phyloP scores from a whole-genome alignment of 2,113 vertebrate genomes.

The Hymenochirus boettgeri region DNA sequence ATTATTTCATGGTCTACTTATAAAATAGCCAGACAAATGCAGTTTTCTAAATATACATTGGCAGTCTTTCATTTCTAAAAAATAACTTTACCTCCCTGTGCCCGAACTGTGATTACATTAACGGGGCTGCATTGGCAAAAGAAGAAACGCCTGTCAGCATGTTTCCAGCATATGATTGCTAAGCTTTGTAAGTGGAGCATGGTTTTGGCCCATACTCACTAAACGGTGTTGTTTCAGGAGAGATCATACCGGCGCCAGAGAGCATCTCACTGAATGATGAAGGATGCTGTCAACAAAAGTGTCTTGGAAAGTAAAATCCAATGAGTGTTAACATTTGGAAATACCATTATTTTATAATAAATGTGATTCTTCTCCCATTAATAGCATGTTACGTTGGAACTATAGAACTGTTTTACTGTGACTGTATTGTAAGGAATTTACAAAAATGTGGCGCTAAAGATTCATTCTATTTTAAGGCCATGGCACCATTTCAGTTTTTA shows the following conservation, averaged over 20 bases:
- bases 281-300: neutral
- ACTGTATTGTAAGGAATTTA: too few species aligned
- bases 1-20: conserved; percentile 17
- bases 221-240: conserved; percentile 15
- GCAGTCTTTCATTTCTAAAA: conserved; percentile 33
- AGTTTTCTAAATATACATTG: conserved; percentile 20
- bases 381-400: too few species aligned
- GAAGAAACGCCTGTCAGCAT: conserved; percentile 25
- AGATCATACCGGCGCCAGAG: conserved; percentile 23
- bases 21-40: conserved; percentile 22
- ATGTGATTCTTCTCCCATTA: too few species aligned
- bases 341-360: too few species aligned
- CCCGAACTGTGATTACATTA: conserved; percentile 42
- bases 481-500: too few species aligned
- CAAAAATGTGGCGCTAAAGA: too few species aligned
- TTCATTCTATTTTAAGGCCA: too few species aligned
- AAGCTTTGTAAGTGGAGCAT: conserved; percentile 27
- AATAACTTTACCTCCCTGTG: conserved; percentile 28
- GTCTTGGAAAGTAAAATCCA: neutral
- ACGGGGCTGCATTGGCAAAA: conserved; percentile 28
- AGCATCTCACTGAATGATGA: conserved; percentile 6
- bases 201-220: conserved; percentile 19
- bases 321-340: too few species aligned
- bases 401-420: too few species aligned
- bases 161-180: conserved; percentile 12